A percentile compares a stretch with the other conserved stretches of the same genome.
These are phyloP conservation scores for Anastrepha ludens DNA, from an alignment of 1,140 invertebrate species.

Conservation along the genomic window DNA sequence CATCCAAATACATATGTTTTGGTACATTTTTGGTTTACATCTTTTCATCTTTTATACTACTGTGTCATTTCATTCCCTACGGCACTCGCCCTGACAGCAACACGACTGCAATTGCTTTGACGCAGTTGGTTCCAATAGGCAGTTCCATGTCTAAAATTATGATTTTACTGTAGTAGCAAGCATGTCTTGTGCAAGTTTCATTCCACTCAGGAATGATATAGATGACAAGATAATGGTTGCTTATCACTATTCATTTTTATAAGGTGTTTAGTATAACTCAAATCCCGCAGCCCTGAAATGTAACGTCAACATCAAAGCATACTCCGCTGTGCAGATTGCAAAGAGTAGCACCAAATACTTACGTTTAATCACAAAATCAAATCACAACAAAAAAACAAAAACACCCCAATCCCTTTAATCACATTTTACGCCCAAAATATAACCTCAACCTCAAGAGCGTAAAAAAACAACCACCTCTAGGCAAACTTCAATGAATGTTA, in stretches of 20 bases:
- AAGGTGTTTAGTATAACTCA: too few species aligned
- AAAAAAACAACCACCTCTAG: neutral
- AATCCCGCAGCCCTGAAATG: too few species aligned
- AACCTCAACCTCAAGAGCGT: neutral
- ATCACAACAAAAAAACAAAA: neutral
- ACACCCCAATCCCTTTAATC: neutral
- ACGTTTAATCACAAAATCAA: too few species aligned
- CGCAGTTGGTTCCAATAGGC: neutral
- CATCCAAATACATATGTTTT: neutral
- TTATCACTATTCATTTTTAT: too few species aligned
- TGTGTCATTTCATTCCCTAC: neutral
- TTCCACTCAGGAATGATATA: too few species aligned
- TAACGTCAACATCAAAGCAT: too few species aligned
- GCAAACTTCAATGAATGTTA: constrained; percentile 2
- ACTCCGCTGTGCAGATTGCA: too few species aligned
- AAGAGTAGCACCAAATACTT: too few species aligned
- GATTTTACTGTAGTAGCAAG: neutral
- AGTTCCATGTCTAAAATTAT: neutral
- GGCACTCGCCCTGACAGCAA: neutral
- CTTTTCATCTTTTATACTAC: too few species aligned
- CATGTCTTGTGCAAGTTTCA: too few species aligned
- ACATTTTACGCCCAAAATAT: neutral
- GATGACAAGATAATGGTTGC: too few species aligned
- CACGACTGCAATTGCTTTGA: too few species aligned
- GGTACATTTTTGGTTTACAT: neutral